Conservation (phyloP, 2,888 invertebrate genomes). For the Xylota segnis region DNA sequence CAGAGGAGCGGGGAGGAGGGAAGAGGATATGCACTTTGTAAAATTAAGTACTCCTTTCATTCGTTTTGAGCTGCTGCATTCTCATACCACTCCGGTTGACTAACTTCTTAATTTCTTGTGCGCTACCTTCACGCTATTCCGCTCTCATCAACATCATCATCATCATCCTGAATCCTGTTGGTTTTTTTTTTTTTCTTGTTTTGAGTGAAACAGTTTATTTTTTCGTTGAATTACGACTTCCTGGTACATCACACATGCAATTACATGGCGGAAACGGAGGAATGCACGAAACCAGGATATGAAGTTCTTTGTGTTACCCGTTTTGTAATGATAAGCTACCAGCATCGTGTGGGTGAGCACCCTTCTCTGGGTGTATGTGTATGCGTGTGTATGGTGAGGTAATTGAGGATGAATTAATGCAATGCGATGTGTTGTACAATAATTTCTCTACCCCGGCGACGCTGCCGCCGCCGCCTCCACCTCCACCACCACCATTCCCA, state of each 20-base stretch:
- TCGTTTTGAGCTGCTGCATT: slow-evolving; percentile 28
- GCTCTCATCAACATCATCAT: slow-evolving; percentile 28
- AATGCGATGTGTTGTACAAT: slow-evolving; percentile 44
- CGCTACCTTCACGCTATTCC: not conserved
- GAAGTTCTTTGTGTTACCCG: slow-evolving; percentile 49
- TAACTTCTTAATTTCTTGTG: slow-evolving; percentile 60
- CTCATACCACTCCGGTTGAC: slow-evolving; percentile 33
- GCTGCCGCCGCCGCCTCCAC: slow-evolving; percentile 2
- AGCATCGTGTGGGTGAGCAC: not conserved
- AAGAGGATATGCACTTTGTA: slow-evolving; percentile 60
- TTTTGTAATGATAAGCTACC: slow-evolving; percentile 59
- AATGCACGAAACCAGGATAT: slow-evolving; percentile 65
- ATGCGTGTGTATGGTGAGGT: slow-evolving; percentile 47
- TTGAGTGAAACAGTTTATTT: slow-evolving; percentile 57
- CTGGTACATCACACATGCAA: slow-evolving; percentile 62
- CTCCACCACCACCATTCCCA: not conserved
- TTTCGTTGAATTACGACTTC: slow-evolving; percentile 65
- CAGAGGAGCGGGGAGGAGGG: too few species aligned
- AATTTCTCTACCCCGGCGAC: slow-evolving; percentile 9
- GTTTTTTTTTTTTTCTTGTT: slow-evolving; percentile 1
- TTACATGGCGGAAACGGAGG: slow-evolving; percentile 58
- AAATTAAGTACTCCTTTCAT: slow-evolving; percentile 72
- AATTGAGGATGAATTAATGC: slow-evolving; percentile 71
- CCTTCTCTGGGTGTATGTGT: not conserved
- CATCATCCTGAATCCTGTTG: not conserved